Conservation (phyloP, 2,888 invertebrate genomes). For the Nemoura dubitans region DNA sequence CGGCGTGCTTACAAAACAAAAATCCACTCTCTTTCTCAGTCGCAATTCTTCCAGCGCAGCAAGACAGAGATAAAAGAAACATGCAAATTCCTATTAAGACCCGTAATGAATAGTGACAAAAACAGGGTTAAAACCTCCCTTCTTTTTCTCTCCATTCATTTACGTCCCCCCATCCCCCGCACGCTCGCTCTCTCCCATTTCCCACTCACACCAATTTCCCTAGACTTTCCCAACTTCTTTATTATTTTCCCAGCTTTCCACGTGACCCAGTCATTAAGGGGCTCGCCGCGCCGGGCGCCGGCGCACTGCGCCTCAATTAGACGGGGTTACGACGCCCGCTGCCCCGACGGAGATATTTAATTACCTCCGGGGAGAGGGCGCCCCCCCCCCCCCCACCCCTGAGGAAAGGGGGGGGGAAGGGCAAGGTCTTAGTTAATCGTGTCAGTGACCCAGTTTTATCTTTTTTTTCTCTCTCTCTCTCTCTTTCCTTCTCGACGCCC, state of each 20-base stretch:
- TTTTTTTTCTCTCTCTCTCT: conserved; percentile 9
- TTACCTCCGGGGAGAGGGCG: conserved; percentile 46
- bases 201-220: conserved; percentile 35
- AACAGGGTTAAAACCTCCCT: conserved; percentile 49
- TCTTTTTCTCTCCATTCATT: background rate
- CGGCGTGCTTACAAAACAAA: no score
- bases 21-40: background rate
- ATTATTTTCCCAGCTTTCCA: conserved; percentile 48
- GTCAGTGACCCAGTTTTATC: conserved; percentile 48
- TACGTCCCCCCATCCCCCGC: conserved; percentile 29
- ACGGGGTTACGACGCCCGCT: conserved; percentile 26
- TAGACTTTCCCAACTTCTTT: conserved; percentile 50
- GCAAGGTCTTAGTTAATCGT: conserved; percentile 45
- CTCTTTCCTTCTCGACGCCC: background rate
- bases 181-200: background rate
- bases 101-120: conserved; percentile 51
- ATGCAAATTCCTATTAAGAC: conserved; percentile 47
- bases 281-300: background rate
- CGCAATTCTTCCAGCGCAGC: background rate
- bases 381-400: no score
- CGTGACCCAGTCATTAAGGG: conserved; percentile 51
- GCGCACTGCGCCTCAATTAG: conserved; percentile 47
- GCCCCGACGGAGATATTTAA: conserved; percentile 44
- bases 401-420: conserved; percentile 28
- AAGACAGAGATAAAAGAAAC: conserved; percentile 25